Evolutionary conservation across 2,888 invertebrate species (phyloP).

Genomic region (Lampropteryx suffumata): DNA sequence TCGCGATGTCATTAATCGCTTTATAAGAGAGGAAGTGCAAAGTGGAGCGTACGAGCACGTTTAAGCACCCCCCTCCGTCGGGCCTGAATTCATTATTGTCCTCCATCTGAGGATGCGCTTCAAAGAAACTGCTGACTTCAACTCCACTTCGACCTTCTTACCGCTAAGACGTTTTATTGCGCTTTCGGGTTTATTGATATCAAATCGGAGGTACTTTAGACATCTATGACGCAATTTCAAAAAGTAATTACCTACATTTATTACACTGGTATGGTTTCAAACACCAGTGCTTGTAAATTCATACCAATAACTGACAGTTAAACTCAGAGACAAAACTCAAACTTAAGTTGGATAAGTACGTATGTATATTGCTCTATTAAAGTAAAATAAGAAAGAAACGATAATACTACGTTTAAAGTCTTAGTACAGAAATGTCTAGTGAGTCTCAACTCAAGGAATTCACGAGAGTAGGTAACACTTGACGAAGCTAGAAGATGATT

Average conservation of each 20-base stretch:
- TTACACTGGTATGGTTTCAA: too few relatives aligned
- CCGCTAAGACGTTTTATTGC: slow-evolving; percentile 66
- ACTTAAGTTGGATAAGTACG: too few relatives aligned
- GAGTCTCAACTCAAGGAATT: slow-evolving; percentile 37
- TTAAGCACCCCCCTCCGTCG: slow-evolving; percentile 50
- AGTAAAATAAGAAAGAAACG: too few relatives aligned
- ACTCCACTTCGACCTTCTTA: slow-evolving; percentile 53
- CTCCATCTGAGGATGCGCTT: slow-evolving; percentile 67
- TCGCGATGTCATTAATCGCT: slow-evolving; percentile 73
- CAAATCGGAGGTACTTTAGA: slow-evolving; percentile 12
- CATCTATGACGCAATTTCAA: too few relatives aligned
- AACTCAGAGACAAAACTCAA: too few relatives aligned
- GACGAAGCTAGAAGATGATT: slow-evolving; percentile 47
- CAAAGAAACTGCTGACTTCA: slow-evolving; percentile 77
- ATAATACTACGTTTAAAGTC: too few relatives aligned
- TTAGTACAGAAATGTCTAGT: slow-evolving; percentile 30
- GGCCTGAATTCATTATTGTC: slow-evolving; percentile 78
- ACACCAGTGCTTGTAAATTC: too few relatives aligned
- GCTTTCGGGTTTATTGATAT: slow-evolving; percentile 62
- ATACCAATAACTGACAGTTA: too few relatives aligned
- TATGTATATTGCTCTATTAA: too few relatives aligned
- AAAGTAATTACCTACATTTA: too few relatives aligned
- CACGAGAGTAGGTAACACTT: slow-evolving; percentile 49
- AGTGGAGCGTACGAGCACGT: slow-evolving; percentile 70
- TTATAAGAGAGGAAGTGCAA: slow-evolving; percentile 72